Conservation (phyloP, 2,113 vertebrate genomes). For the Tringa solitaria region DNA sequence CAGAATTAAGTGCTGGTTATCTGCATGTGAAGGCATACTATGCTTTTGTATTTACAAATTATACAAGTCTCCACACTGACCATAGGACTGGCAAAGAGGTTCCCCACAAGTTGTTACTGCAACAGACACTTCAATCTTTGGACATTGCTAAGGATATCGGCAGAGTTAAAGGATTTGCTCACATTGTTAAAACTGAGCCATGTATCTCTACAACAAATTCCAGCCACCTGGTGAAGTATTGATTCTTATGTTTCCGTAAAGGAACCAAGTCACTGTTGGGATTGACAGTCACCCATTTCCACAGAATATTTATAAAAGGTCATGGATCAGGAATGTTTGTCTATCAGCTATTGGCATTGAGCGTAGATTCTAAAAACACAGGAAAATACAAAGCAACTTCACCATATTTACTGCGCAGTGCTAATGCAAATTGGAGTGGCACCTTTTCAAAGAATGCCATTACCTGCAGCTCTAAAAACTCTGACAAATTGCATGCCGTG, state of each 20-base stretch:
- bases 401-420: not conserved
- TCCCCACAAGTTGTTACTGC: not conserved
- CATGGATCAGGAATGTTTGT: not conserved
- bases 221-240: not conserved
- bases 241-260: not conserved
- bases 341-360: not conserved
- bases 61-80: not conserved
- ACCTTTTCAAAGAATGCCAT: not conserved
- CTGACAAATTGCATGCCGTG: not conserved
- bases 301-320: not conserved
- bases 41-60: not conserved
- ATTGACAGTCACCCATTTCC: not conserved
- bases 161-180: not conserved
- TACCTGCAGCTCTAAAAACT: not conserved
- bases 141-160: not conserved
- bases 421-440: not conserved
- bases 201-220: not conserved
- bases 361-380: not conserved
- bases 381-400: not conserved
- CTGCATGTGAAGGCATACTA: not conserved
- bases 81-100: not conserved
- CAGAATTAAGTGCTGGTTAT: not conserved
- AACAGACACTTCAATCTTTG: not conserved
- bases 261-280: not conserved
- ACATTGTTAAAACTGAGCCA: not conserved